Evolutionary conservation across 1,140 invertebrate species (phyloP), one percentile per base, ranked within the genome.

Genomic region (Pseudomyrmex sp.): DNA sequence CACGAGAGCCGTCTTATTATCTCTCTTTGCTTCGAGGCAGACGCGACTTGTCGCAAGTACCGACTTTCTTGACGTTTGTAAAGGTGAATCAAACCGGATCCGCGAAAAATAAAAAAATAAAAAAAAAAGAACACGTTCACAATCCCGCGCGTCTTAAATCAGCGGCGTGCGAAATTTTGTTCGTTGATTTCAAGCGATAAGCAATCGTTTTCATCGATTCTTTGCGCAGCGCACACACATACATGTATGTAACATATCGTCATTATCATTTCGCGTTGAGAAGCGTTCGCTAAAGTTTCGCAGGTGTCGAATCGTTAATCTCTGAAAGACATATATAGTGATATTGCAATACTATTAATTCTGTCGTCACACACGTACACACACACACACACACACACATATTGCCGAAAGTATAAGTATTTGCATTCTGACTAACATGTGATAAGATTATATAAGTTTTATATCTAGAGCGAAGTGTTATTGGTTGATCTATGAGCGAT

Each of bases 361-460:
- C 44, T 61, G 35, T 20, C 73, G 62, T 74, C 56, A 54, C 23
- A 54, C 35, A 35, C 5, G 35, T 5, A 35, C 56, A 15, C 76
- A 80, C 15, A 61, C 35, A 35, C 35, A 35, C 26, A 3, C 35
- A 35, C 66, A 35, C 76, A 80, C 7, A 61, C n/a, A n/a, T n/a
- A n/a, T 72, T 58, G 76, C 54, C 20, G 52, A 52, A 35, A 35
- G 35, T 35, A 54, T 88, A 18, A 18, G 18, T 18, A 74, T 88
- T 88, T 88, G 79, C 52, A 23, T 44, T 83, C 58, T 85, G 87
- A 88, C 77, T 88, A 88, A 88, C 50, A 61, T 52, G 54, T 23
- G 87, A 88, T 88, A 88, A 88, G 87, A 88, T 88, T 88, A 65
- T 85, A 83, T 35, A 35, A 35, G 35, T 75, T 83, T 72, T 88